Evolutionary conservation across 2,888 invertebrate species (phyloP).

Genomic region (Chalcosyrphus nemorum): DNA sequence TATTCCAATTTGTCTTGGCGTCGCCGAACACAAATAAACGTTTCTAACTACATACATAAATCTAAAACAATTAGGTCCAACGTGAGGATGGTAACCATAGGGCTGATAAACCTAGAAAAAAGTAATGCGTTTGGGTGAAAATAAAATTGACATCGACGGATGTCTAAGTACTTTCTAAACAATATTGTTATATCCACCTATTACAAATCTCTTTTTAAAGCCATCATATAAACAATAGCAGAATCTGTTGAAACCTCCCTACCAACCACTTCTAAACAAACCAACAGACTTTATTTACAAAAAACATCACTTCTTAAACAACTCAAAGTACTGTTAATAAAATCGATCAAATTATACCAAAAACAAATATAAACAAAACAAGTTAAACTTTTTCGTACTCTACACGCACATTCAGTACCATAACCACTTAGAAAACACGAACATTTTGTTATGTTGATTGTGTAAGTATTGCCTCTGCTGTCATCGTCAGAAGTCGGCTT

Average conservation of each 20-base stretch:
- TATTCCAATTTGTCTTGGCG: too few relatives aligned
- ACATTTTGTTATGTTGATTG: slow-evolving; percentile 17
- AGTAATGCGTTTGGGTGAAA: too few relatives aligned
- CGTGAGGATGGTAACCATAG: too few relatives aligned
- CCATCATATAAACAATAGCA: background rate
- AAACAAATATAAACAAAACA: slow-evolving; percentile 20
- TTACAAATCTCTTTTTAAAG: background rate
- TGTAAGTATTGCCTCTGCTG: slow-evolving; percentile 18
- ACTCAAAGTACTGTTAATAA: slow-evolving; percentile 19
- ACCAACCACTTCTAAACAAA: background rate
- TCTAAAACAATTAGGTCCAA: too few relatives aligned
- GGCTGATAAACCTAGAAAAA: too few relatives aligned
- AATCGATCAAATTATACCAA: slow-evolving; percentile 38
- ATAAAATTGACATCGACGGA: background rate
- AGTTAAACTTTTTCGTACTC: background rate
- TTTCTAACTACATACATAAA: too few relatives aligned
- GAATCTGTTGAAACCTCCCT: background rate
- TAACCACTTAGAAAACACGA: slow-evolving; percentile 31
- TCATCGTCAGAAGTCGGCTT: background rate
- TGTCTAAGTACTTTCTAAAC: too few relatives aligned
- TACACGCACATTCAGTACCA: slow-evolving; percentile 30
- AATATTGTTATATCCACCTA: background rate
- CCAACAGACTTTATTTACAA: background rate
- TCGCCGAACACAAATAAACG: too few relatives aligned
- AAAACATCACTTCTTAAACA: background rate